A percentile compares a stretch with the other conserved stretches of the same genome.
phyloP scores from a whole-genome alignment of 2,888 invertebrate genomes.

The Drosophila recens region DNA sequence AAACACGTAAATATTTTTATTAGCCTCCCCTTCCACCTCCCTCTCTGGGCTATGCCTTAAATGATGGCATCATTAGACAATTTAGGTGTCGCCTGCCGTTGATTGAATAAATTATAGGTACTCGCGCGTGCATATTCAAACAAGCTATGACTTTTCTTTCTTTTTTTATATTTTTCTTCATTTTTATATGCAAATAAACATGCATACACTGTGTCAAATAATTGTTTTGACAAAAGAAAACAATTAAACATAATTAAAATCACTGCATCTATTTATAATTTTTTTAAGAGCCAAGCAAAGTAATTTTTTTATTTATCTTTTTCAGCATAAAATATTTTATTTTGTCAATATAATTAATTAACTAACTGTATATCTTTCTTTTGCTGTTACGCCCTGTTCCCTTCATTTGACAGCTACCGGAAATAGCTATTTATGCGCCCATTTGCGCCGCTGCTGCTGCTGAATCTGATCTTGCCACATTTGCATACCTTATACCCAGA shows the following conservation, averaged over 20 bases:
- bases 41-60: slow-evolving; percentile 36
- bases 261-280: no score
- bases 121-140: slow-evolving; percentile 70
- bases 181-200: slow-evolving; percentile 24
- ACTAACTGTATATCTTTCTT: neutral
- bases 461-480: slow-evolving; percentile 8
- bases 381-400: slow-evolving; percentile 5
- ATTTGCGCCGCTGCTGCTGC: slow-evolving; percentile 25
- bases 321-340: neutral
- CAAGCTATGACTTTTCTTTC: slow-evolving; percentile 56
- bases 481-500: slow-evolving; percentile 7
- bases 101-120: slow-evolving; percentile 79
- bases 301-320: neutral
- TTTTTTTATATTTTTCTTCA: slow-evolving; percentile 45
- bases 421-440: slow-evolving; percentile 69
- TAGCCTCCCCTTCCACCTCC: slow-evolving; percentile 50
- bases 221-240: neutral
- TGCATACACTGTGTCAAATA: neutral
- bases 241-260: no score
- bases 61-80: slow-evolving; percentile 81
- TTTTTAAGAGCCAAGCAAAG: no score
- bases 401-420: slow-evolving; percentile 51
- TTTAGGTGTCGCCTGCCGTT: slow-evolving; percentile 69
- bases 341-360: neutral
- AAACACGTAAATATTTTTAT: slow-evolving; percentile 73